Evolutionary conservation across 2,113 vertebrate species (phyloP).

Genomic region (Potamarius usumacintae): DNA sequence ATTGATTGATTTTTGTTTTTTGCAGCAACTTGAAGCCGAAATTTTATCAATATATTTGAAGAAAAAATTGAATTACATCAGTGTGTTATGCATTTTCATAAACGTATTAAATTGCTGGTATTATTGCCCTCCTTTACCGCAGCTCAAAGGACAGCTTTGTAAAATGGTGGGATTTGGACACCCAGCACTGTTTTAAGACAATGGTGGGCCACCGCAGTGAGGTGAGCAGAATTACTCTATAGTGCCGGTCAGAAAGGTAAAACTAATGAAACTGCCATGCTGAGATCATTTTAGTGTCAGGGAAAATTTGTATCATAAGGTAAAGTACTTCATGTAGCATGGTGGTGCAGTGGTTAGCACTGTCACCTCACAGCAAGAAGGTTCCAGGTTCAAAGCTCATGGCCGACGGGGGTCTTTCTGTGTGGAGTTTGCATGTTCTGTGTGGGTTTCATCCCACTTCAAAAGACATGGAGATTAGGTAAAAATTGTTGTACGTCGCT

Average conservation of each 20-base stretch:
- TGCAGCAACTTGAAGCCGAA: background rate
- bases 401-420: too few relatives aligned
- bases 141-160: slow-evolving; percentile 93
- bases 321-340: background rate
- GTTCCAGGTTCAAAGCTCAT: too few relatives aligned
- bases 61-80: too few relatives aligned
- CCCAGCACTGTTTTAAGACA: slow-evolving; percentile 96
- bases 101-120: background rate
- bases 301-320: background rate
- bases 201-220: slow-evolving; percentile 92
- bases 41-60: background rate
- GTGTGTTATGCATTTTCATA: background rate
- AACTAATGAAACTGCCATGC: background rate
- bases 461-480: too few relatives aligned
- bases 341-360: too few relatives aligned
- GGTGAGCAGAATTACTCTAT: slow-evolving; percentile 68
- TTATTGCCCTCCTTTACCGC: slow-evolving; percentile 37
- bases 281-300: background rate
- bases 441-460: too few relatives aligned
- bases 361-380: too few relatives aligned
- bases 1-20: background rate
- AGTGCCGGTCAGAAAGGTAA: background rate
- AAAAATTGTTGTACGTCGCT: too few relatives aligned
- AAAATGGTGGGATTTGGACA: slow-evolving; percentile 98
- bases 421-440: too few relatives aligned